Evolutionary conservation across 92 coral and sea anemone genomes (phyloP), one percentile per base, ranked within the genome.

Genomic region (Umimayanthus kanabou): DNA sequence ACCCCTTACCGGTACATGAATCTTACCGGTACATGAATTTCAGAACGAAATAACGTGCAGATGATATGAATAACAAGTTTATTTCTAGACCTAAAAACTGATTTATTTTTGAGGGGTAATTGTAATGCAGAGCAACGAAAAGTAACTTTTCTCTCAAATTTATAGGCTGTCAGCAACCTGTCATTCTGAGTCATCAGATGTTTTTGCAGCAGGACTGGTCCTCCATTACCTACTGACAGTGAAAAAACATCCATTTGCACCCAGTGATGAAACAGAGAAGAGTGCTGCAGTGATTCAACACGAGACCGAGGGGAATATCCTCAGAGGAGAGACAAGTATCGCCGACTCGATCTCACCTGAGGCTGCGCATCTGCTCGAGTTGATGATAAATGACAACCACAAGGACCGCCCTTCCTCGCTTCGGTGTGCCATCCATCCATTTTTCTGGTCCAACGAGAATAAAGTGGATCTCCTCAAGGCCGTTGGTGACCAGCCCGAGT

Each of bases 381-480:
- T 18, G 23, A 39, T 88, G 40, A 25, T 88, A 40, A 29, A 50
- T 33, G 82, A 80, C 18, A 39, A 61, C 69, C 80, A 80, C 37
- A 23, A 66, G 29, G 37, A 88, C 39, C 90, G 90, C 29, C 86
- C 86, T 5, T 80, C 90, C 39, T 77, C 86, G 13, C 33, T 22
- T 22, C 39, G 29, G 10, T 72, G 81, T 39, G 47, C 50, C 47
- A 79, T 42, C 29, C 90, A 88, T 66, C 86, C 86, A 8, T 88
- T 69, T 28, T 80, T 88, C 15, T 88, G 90, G 90, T 80, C 80
- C 39, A 80, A 70, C 9, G 64, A 66, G 64, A 88, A 79, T 25
- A 88, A 88, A 80, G 80, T 88, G 33, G 90, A 88, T n/a, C 80
- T 88, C 43, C 90, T 88, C 6, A 80, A 80, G 76, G 90, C 90